A percentile compares a stretch with the other conserved stretches of the same genome.
Conservation (phyloP, 2,113 vertebrate species). For the Jacana jacana region DNA sequence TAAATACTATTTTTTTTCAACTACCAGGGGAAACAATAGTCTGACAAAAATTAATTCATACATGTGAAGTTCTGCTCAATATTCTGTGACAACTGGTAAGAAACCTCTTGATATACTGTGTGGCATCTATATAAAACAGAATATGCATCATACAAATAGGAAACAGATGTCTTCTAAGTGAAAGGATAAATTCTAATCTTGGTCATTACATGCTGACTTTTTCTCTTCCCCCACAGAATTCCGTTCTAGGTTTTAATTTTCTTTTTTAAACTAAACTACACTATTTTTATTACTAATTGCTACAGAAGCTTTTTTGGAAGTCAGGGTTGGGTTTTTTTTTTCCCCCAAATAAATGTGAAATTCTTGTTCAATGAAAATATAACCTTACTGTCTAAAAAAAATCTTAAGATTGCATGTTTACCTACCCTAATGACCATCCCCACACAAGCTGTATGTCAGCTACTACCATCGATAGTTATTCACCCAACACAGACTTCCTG, state of each 20-base stretch:
- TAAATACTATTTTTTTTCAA: not conserved
- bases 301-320: not conserved
- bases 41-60: not conserved
- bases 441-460: not conserved
- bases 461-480: not conserved
- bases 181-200: constrained; percentile 19
- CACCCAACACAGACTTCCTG: not conserved
- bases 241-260: not conserved
- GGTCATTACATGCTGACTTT: not conserved
- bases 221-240: not conserved
- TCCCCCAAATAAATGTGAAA: not conserved
- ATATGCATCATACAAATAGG: not conserved
- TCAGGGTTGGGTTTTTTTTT: not conserved
- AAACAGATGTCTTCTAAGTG: constrained; percentile 9
- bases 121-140: not conserved
- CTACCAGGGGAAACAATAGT: not conserved
- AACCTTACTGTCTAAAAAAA: not conserved
- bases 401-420: not conserved
- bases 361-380: not conserved
- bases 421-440: not conserved
- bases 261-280: not conserved
- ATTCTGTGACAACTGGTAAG: not conserved
- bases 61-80: not conserved
- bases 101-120: not conserved
- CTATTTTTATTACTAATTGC: not conserved